phyloP scores from a whole-genome alignment of 2,888 invertebrate genomes.

The Platycheirus rosarum region DNA sequence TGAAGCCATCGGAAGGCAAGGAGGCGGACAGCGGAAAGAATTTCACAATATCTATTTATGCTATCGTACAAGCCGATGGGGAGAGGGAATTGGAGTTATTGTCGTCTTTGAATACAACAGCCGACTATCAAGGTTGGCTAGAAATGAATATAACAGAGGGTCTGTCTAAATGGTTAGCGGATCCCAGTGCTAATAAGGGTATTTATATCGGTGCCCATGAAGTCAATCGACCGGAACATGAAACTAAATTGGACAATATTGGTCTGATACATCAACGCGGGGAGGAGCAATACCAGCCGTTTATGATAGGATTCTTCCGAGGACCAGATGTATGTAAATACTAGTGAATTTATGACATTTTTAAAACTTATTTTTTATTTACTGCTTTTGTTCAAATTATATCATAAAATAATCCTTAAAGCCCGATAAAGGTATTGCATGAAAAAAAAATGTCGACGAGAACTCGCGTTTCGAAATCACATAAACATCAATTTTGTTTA shows the following conservation, averaged over 20 bases:
- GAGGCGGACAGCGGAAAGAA: conserved; percentile 79
- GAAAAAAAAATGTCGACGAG: too few relatives aligned
- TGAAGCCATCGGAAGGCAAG: conserved; percentile 82
- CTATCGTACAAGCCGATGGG: conserved; percentile 77
- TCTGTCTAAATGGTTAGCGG: conserved; percentile 88
- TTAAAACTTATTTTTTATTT: too few relatives aligned
- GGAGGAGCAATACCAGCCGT: conserved; percentile 93
- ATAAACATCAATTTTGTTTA: too few relatives aligned
- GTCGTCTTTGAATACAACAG: conserved; percentile 90
- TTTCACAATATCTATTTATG: conserved; percentile 81
- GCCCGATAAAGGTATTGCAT: too few relatives aligned
- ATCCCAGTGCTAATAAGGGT: conserved; percentile 91
- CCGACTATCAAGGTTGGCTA: conserved; percentile 92
- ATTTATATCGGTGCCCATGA: conserved; percentile 92
- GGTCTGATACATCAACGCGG: conserved; percentile 91
- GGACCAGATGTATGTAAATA: conserved; percentile 84
- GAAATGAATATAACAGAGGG: conserved; percentile 92
- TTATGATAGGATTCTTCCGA: conserved; percentile 95
- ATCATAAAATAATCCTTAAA: too few relatives aligned
- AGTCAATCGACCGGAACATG: conserved; percentile 88
- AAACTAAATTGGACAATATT: conserved; percentile 92
- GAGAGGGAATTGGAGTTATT: conserved; percentile 89
- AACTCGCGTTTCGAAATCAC: too few relatives aligned
- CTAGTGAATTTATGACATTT: conserved; percentile 1
- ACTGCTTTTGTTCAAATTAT: too few relatives aligned